Conservation (phyloP, 2,797 vertebrate species). For the Taeniopygia guttata region DNA sequence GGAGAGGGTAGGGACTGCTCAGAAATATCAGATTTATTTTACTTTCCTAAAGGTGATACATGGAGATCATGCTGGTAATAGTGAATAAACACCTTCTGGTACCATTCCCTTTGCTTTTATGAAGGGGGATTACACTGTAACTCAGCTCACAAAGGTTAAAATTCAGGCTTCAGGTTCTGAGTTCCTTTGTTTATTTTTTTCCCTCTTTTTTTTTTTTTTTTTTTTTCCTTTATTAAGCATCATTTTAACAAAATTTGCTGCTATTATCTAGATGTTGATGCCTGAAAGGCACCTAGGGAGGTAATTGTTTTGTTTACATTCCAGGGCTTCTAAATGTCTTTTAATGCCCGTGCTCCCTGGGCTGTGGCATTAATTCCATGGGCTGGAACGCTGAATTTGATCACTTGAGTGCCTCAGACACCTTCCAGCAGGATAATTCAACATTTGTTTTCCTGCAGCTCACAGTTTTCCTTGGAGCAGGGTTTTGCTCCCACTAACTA, state of each 20-base stretch:
- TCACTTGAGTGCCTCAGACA: neutral
- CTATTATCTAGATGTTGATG: neutral
- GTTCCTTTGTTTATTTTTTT: neutral
- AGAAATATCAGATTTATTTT: rapidly evolving
- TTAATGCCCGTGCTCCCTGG: neutral
- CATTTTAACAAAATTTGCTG: neutral
- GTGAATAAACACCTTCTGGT: neutral
- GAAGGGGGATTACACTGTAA: neutral
- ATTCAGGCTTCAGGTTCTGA: neutral
- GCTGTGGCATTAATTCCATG: neutral
- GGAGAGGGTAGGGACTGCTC: neutral
- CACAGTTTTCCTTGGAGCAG: neutral
- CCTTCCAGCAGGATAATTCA: neutral
- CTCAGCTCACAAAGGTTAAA: neutral
- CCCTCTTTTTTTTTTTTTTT: too few relatives aligned
- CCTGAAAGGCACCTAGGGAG: neutral
- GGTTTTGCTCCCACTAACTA: neutral
- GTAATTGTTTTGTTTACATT: neutral
- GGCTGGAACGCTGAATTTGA: neutral
- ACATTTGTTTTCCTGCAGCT: neutral
- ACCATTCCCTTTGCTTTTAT: neutral
- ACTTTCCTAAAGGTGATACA: neutral
- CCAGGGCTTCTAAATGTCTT: neutral
- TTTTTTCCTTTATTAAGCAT: neutral
- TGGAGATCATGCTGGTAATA: neutral